Evolutionary conservation across 1,140 invertebrate species (phyloP).

Genomic region (Drosophila orosa): DNA sequence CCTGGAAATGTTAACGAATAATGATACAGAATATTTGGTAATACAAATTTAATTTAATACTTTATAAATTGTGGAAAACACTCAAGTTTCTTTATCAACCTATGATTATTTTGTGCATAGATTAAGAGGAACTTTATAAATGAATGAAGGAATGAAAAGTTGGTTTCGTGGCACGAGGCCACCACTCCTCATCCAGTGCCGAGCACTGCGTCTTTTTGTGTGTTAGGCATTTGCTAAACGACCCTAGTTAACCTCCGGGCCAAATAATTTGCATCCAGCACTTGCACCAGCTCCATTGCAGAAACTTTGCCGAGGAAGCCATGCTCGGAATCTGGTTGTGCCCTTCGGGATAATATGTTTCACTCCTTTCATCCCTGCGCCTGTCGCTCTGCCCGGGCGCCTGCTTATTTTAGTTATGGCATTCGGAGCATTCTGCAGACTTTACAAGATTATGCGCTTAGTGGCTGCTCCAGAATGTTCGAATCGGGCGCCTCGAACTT

Average conservation of each 20-base stretch:
- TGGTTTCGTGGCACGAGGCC: background rate
- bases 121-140: background rate
- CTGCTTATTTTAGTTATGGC: conserved; percentile 82
- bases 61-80: background rate
- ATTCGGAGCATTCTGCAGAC: conserved; percentile 77
- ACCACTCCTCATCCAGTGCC: background rate
- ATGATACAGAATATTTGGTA: background rate
- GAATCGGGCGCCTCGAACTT: conserved; percentile 57
- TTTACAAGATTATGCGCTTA: conserved; percentile 82
- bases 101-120: background rate
- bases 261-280: conserved; percentile 82
- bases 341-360: conserved; percentile 58
- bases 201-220: conserved; percentile 40
- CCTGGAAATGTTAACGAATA: background rate
- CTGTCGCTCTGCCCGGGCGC: conserved; percentile 29
- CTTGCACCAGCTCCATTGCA: conserved; percentile 63
- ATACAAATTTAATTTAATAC: background rate
- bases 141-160: background rate
- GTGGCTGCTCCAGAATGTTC: conserved; percentile 56
- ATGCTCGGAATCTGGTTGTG: conserved; percentile 65
- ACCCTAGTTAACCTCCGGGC: conserved; percentile 80
- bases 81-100: background rate
- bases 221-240: conserved; percentile 80
- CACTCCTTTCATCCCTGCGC: conserved; percentile 1
- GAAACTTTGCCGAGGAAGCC: conserved; percentile 54